Conservation (phyloP, 2,797 vertebrate genomes). For the Pitangus sulphuratus region DNA sequence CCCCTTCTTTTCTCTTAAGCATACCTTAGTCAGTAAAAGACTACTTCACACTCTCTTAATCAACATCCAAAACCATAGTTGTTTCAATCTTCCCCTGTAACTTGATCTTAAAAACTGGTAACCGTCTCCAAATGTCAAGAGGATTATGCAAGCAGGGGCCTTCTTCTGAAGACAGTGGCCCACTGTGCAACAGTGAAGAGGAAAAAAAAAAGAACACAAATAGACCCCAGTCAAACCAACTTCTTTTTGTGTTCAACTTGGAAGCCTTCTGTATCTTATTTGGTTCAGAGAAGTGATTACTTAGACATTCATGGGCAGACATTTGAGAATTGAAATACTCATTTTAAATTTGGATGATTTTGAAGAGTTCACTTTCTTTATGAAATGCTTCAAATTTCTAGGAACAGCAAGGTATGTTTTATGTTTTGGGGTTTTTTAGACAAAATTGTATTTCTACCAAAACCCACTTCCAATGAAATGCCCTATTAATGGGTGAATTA, state of each 20-base stretch:
- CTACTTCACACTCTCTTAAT: background rate
- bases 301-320: background rate
- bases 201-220: background rate
- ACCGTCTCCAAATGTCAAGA: background rate
- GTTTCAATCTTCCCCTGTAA: background rate
- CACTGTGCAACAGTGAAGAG: background rate
- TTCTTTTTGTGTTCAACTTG: background rate
- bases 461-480: background rate
- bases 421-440: fast-evolving
- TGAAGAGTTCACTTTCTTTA: background rate
- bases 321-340: background rate
- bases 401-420: background rate
- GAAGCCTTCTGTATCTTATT: background rate
- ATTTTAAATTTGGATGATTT: background rate
- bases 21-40: background rate
- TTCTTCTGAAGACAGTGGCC: background rate
- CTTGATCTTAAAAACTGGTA: background rate
- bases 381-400: background rate
- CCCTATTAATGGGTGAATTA: background rate
- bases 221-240: background rate
- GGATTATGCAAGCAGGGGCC: background rate
- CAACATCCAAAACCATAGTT: background rate
- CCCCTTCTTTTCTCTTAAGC: background rate
- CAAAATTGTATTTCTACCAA: background rate
- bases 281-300: background rate